Percentiles rank a stretch among this genome's conserved stretches.
phyloP scores from a whole-genome alignment of 2,113 vertebrate species.

The Arizona elegans region DNA sequence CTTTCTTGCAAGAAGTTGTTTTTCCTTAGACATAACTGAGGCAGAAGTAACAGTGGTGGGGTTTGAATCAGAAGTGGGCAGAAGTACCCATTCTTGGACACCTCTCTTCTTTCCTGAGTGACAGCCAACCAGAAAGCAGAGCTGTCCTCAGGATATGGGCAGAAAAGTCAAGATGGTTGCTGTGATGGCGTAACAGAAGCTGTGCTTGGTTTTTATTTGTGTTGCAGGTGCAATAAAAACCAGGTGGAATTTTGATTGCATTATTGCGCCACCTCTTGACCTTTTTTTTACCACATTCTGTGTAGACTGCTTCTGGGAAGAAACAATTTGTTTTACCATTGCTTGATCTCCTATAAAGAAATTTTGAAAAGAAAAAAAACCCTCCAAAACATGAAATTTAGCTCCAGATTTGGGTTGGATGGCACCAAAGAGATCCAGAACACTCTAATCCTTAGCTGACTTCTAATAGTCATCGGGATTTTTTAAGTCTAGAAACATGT shows the following conservation, averaged over 20 bases:
- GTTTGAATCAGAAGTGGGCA: neutral
- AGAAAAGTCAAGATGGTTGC: neutral
- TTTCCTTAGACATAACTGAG: neutral
- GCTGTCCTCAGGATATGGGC: neutral
- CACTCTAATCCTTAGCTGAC: neutral
- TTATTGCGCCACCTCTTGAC: neutral
- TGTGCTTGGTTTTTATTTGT: neutral
- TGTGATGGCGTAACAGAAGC: neutral
- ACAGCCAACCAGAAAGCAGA: neutral
- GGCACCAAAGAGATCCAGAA: neutral
- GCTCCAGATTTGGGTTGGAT: neutral
- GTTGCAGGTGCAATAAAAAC: neutral
- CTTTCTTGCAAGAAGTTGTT: neutral
- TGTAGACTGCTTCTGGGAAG: neutral
- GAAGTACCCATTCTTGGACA: neutral
- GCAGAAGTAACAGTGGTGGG: neutral
- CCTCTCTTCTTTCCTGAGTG: neutral
- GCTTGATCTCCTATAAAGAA: neutral
- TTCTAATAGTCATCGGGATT: neutral
- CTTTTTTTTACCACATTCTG: neutral
- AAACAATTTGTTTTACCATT: neutral
- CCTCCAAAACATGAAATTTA: neutral
- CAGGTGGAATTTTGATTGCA: neutral
- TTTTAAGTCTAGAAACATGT: neutral
- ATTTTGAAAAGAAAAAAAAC: rapidly evolving